Evolutionary conservation across 2,888 invertebrate species (phyloP).

Genomic region (Mimumesa dahlbomi): DNA sequence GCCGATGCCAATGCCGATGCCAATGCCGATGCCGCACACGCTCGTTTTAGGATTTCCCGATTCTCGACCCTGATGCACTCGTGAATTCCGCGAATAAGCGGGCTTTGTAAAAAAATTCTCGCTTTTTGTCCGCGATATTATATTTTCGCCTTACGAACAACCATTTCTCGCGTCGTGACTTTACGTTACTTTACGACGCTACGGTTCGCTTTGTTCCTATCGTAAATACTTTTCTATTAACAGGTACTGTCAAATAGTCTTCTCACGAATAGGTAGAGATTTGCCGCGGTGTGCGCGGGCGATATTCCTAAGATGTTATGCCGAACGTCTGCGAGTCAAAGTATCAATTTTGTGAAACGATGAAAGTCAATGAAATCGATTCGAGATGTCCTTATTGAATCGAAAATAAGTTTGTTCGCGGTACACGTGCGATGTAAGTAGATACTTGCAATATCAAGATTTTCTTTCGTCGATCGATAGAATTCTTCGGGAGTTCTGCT

Average conservation of each 20-base stretch:
- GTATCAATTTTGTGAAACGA: no score
- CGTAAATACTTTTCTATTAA: no score
- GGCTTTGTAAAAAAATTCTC: background rate
- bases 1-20: no score
- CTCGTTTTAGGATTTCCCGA: conserved; percentile 2
- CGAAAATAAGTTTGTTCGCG: background rate
- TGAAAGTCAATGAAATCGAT: conserved; percentile 7
- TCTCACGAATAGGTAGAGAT: no score
- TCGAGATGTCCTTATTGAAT: background rate
- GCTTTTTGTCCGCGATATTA: background rate
- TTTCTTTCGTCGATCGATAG: background rate
- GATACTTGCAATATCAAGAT: background rate
- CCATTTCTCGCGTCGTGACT: conserved; percentile 1
- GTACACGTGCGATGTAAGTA: background rate
- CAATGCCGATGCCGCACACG: background rate
- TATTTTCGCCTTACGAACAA: conserved; percentile 1
- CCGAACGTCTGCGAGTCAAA: no score
- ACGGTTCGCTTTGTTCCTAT: background rate
- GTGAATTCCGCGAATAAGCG: background rate
- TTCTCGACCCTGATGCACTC: conserved; percentile 20
- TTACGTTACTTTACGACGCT: conserved; percentile 3
- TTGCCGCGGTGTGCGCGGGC: no score
- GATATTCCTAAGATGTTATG: no score
- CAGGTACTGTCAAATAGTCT: no score
- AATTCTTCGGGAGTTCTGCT: no score